Base-by-base conservation (phyloP, 2,113 vertebrate genomes). In the Pan paniscus region DNA sequence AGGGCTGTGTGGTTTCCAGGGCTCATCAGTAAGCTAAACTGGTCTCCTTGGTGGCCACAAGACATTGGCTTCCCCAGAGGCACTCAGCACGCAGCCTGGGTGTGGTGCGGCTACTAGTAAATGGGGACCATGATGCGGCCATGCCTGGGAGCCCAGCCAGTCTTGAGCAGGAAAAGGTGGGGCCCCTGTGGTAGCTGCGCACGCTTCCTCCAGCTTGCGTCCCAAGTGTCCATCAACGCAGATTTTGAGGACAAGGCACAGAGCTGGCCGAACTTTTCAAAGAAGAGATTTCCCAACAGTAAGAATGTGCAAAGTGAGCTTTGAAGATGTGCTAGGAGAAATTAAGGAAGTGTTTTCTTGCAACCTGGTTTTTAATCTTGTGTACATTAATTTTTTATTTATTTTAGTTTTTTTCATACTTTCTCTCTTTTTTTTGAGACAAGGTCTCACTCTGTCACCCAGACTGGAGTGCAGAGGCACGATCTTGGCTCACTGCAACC, bases 181-280 rank as follows among this genome's bases (percentile, higher is more conserved):
- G 17, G 64, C 4, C 7, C 17, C 25, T 57, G 1, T 5, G 43
- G 46, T 52, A 89, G 79, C 90, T 68, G 75, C 30, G 64, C 46
- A 30, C 0, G 0, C 94, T 95, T 92, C 94, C 38, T 48, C 70
- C 73, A 23, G 9, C 81, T 48, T 35, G 35, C 9, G 14, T 32
- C 76, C 90, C 20, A n/a, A 70, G 50, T 40, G 5, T 52, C 30
- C 59, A 43, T 8, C 16, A 43, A 90, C 2, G 3, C 73, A 92
- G 48, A 93, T 81, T 92, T 57, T 92, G 73, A 96, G 83, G 90
- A 68, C 84, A 75, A 93, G 59, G 75, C 93, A 96, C 70, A 84
- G 64, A 93, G 43, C 67, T 18, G 38, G 80, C 75, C 1, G 6
- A 78, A 43, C 72, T 92, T 95, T 89, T 85, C 76, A 90, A 70